Evolutionary conservation across 2,113 vertebrate species (phyloP).

Genomic region (Crotalus helleri): DNA sequence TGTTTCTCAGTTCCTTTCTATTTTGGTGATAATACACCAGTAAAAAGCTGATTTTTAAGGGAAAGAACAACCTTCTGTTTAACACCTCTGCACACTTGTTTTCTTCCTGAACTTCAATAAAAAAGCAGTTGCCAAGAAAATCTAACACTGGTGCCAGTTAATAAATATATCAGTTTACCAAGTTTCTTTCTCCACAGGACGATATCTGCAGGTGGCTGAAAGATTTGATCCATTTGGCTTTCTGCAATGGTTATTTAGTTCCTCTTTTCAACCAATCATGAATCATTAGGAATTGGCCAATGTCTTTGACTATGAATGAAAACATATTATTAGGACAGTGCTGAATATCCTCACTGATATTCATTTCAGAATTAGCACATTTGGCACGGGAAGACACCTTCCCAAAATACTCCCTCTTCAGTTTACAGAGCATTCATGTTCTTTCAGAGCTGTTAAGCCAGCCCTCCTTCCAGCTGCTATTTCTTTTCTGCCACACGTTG

Average conservation of each 20-base stretch:
- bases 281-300: conserved; percentile 43
- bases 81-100: conserved; percentile 24
- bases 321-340: background rate
- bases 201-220: conserved; percentile 8
- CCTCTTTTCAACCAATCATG: conserved; percentile 32
- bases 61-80: conserved; percentile 15
- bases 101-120: conserved; percentile 44
- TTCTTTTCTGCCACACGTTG: background rate
- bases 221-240: conserved; percentile 39
- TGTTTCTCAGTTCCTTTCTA: background rate
- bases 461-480: background rate
- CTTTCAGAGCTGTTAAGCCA: background rate
- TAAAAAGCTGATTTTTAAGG: background rate
- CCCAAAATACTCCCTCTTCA: background rate
- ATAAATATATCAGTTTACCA: conserved; percentile 41
- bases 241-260: conserved; percentile 41
- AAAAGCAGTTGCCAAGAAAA: conserved; percentile 50
- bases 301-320: conserved; percentile 28
- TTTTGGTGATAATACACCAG: background rate
- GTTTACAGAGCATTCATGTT: background rate
- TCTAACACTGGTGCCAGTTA: conserved; percentile 37
- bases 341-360: background rate
- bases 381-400: background rate
- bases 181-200: conserved; percentile 30
- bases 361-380: background rate